Evolutionary conservation across 2,888 invertebrate species (phyloP).

Genomic region (Microchrysa polita): DNA sequence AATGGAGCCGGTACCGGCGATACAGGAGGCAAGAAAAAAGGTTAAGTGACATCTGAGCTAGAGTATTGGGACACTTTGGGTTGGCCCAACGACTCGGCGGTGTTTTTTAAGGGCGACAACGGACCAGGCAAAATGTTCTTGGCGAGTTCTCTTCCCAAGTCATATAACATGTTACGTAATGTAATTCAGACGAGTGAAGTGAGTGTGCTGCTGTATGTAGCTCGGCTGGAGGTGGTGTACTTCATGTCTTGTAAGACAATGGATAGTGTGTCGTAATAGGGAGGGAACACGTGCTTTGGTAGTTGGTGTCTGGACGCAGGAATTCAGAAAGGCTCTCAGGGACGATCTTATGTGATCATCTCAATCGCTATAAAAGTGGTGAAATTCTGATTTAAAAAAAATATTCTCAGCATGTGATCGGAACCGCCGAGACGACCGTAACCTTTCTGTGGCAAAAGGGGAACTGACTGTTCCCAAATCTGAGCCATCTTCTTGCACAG

Average conservation of each 20-base stretch:
- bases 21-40: constrained; percentile 52
- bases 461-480: too few species aligned
- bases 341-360: too few species aligned
- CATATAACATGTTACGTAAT: constrained; percentile 51
- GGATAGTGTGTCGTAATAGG: constrained; percentile 48
- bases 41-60: constrained; percentile 43
- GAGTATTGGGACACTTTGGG: not conserved
- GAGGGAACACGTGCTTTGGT: constrained; percentile 28
- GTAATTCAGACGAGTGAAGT: constrained; percentile 24
- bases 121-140: constrained; percentile 4
- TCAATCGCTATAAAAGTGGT: too few species aligned
- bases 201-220: not conserved
- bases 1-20: constrained; percentile 46
- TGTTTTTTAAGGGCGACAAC: not conserved
- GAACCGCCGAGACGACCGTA: not conserved
- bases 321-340: not conserved
- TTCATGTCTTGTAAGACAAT: constrained; percentile 32
- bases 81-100: not conserved
- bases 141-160: constrained; percentile 35
- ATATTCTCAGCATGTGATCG: constrained; percentile 38
- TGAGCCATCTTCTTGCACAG: too few species aligned
- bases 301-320: too few species aligned
- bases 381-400: not conserved
- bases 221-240: constrained; percentile 45
- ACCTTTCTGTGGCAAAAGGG: too few species aligned